A percentile compares a stretch with the other conserved stretches of the same genome.
Evolutionary conservation across 2,797 vertebrate genomes (phyloP).

Genomic region (Pangasius krempfi): DNA sequence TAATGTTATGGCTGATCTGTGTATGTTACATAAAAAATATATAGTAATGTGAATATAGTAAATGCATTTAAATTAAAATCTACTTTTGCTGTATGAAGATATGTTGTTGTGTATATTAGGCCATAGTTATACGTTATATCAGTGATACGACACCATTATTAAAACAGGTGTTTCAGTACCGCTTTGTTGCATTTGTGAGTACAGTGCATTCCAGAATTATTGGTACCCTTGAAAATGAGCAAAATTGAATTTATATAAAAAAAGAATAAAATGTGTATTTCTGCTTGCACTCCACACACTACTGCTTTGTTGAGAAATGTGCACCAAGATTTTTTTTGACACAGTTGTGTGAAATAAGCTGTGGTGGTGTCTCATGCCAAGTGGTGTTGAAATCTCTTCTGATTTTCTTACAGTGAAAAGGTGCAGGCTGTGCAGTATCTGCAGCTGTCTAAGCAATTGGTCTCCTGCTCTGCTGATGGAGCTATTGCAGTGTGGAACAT

Average conservation of each 20-base stretch:
- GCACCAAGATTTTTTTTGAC: background rate
- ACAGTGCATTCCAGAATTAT: background rate
- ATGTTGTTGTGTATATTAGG: too few species aligned
- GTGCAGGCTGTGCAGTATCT: conserved; percentile 92
- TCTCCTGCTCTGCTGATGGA: conserved; percentile 93
- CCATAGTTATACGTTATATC: too few species aligned
- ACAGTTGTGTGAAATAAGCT: background rate
- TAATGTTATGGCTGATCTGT: too few species aligned
- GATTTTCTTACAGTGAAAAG: conserved; percentile 79
- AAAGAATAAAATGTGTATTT: too few species aligned
- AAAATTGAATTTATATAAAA: background rate
- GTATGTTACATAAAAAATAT: background rate
- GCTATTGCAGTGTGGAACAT: conserved; percentile 98
- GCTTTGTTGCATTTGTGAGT: too few species aligned
- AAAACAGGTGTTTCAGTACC: too few species aligned
- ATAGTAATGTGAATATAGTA: background rate
- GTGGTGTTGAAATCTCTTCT: background rate
- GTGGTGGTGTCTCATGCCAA: background rate
- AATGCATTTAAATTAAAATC: background rate
- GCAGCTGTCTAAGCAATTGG: conserved; percentile 87
- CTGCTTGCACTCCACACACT: background rate
- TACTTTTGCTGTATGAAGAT: too few species aligned
- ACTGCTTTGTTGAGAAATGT: background rate
- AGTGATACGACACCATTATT: too few species aligned
- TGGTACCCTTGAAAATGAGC: background rate